Percentiles rank a stretch among this genome's conserved stretches.
These are phyloP conservation scores for Dissostichus mawsoni DNA, from an alignment of 2,113 vertebrate species.

Conservation along the genomic window DNA sequence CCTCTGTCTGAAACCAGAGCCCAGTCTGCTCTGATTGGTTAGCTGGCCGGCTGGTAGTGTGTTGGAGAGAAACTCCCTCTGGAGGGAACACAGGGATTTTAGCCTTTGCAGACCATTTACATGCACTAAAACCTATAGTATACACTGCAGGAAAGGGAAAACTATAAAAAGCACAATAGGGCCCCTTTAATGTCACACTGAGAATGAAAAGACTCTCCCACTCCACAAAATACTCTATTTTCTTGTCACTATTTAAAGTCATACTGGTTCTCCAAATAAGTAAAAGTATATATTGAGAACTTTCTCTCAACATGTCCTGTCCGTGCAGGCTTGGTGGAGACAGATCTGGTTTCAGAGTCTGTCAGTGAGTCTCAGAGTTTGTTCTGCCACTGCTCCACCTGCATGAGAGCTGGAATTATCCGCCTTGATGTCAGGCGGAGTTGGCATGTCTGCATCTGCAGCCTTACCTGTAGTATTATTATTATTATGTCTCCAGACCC, in stretches of 20 bases:
- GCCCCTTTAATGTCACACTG: background rate
- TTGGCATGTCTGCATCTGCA: conserved; percentile 70
- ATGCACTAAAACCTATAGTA: too few relatives aligned
- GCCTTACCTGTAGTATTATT: conserved; percentile 45
- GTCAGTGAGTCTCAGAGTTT: background rate
- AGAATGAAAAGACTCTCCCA: background rate
- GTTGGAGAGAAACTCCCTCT: too few relatives aligned
- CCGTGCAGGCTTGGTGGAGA: background rate
- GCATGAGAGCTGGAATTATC: conserved; percentile 18
- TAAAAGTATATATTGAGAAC: background rate
- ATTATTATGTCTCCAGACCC: conserved; percentile 64
- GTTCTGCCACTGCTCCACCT: conserved; percentile 4
- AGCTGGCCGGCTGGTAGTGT: too few relatives aligned
- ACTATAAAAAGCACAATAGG: too few relatives aligned
- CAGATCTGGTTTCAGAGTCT: background rate
- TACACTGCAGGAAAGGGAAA: too few relatives aligned
- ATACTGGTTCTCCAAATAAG: background rate
- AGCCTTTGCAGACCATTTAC: too few relatives aligned
- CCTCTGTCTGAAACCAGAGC: too few relatives aligned
- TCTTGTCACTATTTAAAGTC: background rate
- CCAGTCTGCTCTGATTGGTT: too few relatives aligned
- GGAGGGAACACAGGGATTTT: too few relatives aligned
- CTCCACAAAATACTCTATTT: background rate
- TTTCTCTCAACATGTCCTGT: background rate
- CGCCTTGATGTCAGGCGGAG: conserved; percentile 24